A percentile compares a stretch with the other conserved stretches of the same genome.
phyloP scores from a whole-genome alignment of 1,140 invertebrate species.

The Acyrthosiphon pisum region DNA sequence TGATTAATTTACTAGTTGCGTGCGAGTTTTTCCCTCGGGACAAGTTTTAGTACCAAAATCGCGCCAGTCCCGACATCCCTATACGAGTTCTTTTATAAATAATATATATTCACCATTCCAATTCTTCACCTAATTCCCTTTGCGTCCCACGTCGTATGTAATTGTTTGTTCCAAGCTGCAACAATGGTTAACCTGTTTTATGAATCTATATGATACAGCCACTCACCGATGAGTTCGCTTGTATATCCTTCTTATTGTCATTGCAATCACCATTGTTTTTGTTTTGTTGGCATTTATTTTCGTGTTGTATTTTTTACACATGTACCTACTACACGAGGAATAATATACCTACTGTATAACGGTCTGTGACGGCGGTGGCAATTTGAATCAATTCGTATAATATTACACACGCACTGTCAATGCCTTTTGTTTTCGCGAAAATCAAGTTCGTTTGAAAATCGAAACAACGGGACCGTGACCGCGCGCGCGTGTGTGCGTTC shows the following conservation, averaged over 20 bases:
- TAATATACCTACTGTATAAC: neutral
- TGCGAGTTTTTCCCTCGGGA: too few relatives aligned
- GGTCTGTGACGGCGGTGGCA: neutral
- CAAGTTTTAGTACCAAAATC: too few relatives aligned
- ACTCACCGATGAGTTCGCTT: neutral
- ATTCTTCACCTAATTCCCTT: neutral
- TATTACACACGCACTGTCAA: neutral
- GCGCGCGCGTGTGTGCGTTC: neutral
- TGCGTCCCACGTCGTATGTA: neutral
- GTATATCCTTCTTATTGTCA: neutral
- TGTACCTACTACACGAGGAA: neutral
- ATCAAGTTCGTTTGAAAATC: neutral
- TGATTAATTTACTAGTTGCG: too few relatives aligned
- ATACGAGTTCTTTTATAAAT: neutral
- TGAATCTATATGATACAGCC: neutral
- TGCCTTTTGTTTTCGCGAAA: conserved; percentile 1
- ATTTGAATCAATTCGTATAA: neutral
- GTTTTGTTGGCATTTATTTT: neutral
- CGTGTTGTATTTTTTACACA: neutral
- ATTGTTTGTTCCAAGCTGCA: neutral
- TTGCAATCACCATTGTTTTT: neutral
- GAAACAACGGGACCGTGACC: neutral
- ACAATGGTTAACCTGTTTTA: neutral
- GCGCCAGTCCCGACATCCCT: too few relatives aligned
- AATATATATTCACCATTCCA: neutral